phyloP scores from a whole-genome alignment of 1,140 invertebrate genomes.

The Drosophila punjabiensis region DNA sequence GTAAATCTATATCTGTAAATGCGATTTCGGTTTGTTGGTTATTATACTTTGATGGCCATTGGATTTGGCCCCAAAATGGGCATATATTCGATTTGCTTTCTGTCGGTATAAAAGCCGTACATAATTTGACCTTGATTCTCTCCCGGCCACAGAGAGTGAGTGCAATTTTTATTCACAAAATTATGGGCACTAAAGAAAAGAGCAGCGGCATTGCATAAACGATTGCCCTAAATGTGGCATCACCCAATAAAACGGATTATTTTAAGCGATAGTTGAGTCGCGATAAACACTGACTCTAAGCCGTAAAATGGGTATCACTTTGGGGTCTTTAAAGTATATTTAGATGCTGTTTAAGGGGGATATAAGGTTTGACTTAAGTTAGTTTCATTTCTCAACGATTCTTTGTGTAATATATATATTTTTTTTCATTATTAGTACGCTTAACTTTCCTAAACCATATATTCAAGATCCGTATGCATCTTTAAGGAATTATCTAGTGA shows the following conservation, averaged over 20 bases:
- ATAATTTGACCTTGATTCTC: slow-evolving; percentile 36
- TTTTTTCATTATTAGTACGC: too few relatives aligned
- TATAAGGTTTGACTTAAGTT: background rate
- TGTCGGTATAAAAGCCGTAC: slow-evolving; percentile 6
- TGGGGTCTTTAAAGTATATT: background rate
- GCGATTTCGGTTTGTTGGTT: slow-evolving; percentile 48
- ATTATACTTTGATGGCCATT: slow-evolving; percentile 55
- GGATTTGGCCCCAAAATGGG: slow-evolving; percentile 32
- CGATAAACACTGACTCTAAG: slow-evolving; percentile 16
- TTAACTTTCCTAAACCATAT: background rate
- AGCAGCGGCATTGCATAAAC: slow-evolving; percentile 25
- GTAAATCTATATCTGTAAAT: slow-evolving; percentile 50
- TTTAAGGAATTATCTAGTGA: slow-evolving; percentile 13
- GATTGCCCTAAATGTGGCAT: slow-evolving; percentile 12
- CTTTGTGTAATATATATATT: background rate
- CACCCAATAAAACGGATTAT: slow-evolving; percentile 25
- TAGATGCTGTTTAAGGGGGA: background rate
- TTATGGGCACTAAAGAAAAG: slow-evolving; percentile 19
- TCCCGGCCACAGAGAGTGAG: slow-evolving; percentile 5
- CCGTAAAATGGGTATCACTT: slow-evolving; percentile 4
- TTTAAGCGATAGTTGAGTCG: slow-evolving; percentile 27
- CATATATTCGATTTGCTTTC: slow-evolving; percentile 45
- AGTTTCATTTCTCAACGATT: background rate
- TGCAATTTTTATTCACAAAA: slow-evolving; percentile 33
- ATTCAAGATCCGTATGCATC: background rate